A percentile compares a stretch with the other conserved stretches of the same genome.
Evolutionary conservation across 2,888 invertebrate genomes (phyloP).

Genomic region (Drosophila bunnanda): DNA sequence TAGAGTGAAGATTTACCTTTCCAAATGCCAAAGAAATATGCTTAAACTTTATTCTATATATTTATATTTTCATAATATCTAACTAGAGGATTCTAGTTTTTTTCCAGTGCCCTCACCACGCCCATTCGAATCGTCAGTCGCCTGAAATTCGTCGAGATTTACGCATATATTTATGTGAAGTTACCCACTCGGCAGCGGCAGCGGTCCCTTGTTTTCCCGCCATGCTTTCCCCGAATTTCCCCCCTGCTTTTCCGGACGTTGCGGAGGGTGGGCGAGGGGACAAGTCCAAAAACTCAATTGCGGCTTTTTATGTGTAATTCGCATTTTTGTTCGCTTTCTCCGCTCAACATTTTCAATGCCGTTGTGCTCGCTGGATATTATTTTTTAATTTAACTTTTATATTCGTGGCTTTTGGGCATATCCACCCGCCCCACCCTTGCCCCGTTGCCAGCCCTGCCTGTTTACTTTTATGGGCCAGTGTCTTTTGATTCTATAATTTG

Average conservation of each 20-base stretch:
- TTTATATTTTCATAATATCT: background rate
- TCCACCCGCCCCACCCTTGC: slow-evolving; percentile 31
- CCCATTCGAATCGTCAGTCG: slow-evolving; percentile 37
- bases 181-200: slow-evolving; percentile 18
- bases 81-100: no score
- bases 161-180: slow-evolving; percentile 63
- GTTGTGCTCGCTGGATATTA: slow-evolving; percentile 64
- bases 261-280: background rate
- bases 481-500: slow-evolving; percentile 59
- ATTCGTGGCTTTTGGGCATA: slow-evolving; percentile 58
- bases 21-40: no score
- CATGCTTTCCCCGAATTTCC: background rate
- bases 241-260: background rate
- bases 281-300: slow-evolving; percentile 68
- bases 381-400: slow-evolving; percentile 79
- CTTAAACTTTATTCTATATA: no score
- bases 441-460: slow-evolving; percentile 19
- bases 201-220: background rate
- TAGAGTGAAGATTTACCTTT: background rate
- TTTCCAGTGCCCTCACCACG: slow-evolving; percentile 22
- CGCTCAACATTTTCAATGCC: slow-evolving; percentile 41
- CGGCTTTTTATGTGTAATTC: slow-evolving; percentile 77
- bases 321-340: slow-evolving; percentile 57
- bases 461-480: slow-evolving; percentile 62
- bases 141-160: slow-evolving; percentile 70